phyloP scores from a whole-genome alignment of 2,888 invertebrate genomes.

The Rhodophaea formosa region DNA sequence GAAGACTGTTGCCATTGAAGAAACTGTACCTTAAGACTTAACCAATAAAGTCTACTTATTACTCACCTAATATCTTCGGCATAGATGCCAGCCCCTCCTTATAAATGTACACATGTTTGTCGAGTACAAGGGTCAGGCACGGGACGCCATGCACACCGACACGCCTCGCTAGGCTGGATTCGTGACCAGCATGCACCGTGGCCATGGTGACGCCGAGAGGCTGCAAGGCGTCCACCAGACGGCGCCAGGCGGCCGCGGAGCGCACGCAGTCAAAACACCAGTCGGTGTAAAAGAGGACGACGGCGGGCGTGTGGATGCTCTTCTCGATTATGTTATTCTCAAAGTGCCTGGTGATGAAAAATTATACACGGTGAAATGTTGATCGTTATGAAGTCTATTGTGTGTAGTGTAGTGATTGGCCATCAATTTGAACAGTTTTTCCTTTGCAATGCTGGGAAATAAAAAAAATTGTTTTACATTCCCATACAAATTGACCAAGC shows the following conservation, averaged over 20 bases:
- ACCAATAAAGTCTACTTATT: no score
- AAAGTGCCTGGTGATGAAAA: slow-evolving; percentile 84
- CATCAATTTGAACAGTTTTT: no score
- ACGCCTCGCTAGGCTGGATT: slow-evolving; percentile 87
- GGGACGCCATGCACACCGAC: slow-evolving; percentile 92
- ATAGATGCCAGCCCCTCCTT: slow-evolving; percentile 90
- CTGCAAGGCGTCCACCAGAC: slow-evolving; percentile 92
- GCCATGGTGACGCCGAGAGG: slow-evolving; percentile 91
- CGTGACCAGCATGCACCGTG: slow-evolving; percentile 90
- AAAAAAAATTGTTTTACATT: no score
- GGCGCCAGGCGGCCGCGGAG: slow-evolving; percentile 92
- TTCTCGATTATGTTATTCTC: slow-evolving; percentile 93
- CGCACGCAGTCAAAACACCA: slow-evolving; percentile 96
- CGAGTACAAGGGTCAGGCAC: slow-evolving; percentile 88
- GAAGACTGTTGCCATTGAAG: no score
- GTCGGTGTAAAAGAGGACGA: slow-evolving; percentile 95
- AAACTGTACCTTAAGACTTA: no score
- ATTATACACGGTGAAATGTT: not conserved
- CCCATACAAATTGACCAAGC: no score
- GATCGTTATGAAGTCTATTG: no score
- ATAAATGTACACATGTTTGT: slow-evolving; percentile 92
- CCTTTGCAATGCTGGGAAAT: no score
- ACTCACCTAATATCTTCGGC: slow-evolving; percentile 89
- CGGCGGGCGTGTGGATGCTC: slow-evolving; percentile 89
- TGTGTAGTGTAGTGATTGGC: no score